Percentiles rank a stretch among this genome's conserved stretches.
Evolutionary conservation across 2,113 vertebrate species (phyloP).

Genomic region (Myodes glareolus): DNA sequence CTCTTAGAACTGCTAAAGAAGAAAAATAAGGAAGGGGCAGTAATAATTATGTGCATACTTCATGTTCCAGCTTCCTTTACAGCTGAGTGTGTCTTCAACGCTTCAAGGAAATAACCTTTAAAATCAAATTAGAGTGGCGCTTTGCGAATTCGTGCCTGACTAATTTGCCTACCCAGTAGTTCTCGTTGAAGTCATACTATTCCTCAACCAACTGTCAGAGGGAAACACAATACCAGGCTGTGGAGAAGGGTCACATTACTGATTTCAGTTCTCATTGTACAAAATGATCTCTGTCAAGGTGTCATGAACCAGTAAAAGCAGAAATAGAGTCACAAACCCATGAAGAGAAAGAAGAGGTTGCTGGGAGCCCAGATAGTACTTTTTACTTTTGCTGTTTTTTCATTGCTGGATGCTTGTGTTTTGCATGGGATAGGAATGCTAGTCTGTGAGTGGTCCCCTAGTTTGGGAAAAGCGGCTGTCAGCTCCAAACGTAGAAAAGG

Average conservation of each 20-base stretch:
- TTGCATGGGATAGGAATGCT: background rate
- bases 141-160: conserved; percentile 64
- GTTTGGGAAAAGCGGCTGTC: background rate
- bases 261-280: no score
- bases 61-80: background rate
- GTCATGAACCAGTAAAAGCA: background rate
- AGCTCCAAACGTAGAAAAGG: conserved; percentile 21
- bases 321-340: background rate
- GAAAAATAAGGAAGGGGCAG: background rate
- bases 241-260: conserved; percentile 10
- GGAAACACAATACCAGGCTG: background rate
- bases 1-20: background rate
- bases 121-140: conserved; percentile 67
- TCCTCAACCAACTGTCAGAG: conserved; percentile 11
- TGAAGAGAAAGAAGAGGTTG: background rate
- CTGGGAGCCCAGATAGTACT: background rate
- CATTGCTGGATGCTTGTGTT: background rate
- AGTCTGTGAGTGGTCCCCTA: background rate
- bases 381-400: background rate
- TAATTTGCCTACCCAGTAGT: conserved; percentile 71
- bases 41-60: background rate
- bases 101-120: conserved; percentile 62
- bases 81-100: background rate
- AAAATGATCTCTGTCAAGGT: background rate
- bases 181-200: conserved; percentile 9